Base-by-base conservation (phyloP, 1,140 invertebrate genomes). In the Sinonovacula constricta region DNA sequence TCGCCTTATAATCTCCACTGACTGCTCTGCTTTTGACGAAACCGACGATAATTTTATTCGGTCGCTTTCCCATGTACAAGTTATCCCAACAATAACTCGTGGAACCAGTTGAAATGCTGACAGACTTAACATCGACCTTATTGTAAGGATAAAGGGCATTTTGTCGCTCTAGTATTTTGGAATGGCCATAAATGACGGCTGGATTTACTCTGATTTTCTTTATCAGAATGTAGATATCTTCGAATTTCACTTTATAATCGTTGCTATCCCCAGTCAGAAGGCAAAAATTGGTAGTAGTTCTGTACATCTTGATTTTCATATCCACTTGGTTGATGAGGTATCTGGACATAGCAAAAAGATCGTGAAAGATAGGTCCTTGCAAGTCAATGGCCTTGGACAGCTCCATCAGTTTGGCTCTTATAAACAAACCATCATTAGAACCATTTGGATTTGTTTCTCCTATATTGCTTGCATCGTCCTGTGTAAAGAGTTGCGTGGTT, bases 301-400 rank as follows among this genome's bases (percentile, higher is more conserved):
- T 49, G 14, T 66, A 66, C 34, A 68, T 28, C 34, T 70, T 70
- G 24, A 63, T 26, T 63, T 30, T 63, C 54, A 53, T 30, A 24
- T 69, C 66, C 18, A 69, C 66, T 22, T 69, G 49, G 36, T 69
- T 69, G 49, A 69, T 24, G 30, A 69, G 30, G 56, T 54, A 69
- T 69, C 66, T 33, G 1, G 49, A 34, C 49, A 69, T 69, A 30
- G 49, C 10, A 33, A 69, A 69, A 22, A 69, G 15, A 28, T 69
- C 51, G 66, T 69, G 66, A 56, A 69, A 69, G 12, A 69, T 56
- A 28, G 24, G 53, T n/a, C 49, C 49, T 49, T 69, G 51, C 26
- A 69, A 22, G 30, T n/a, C 66, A 2, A 69, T 31, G 14, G n/a
- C 14, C 33, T 26, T 30, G 3, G 65, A 65, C 65, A n/a, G 12